Percentiles rank a stretch among this genome's conserved stretches.
Conservation (phyloP, 2,113 vertebrate species). For the Pygoscelis antarcticus region DNA sequence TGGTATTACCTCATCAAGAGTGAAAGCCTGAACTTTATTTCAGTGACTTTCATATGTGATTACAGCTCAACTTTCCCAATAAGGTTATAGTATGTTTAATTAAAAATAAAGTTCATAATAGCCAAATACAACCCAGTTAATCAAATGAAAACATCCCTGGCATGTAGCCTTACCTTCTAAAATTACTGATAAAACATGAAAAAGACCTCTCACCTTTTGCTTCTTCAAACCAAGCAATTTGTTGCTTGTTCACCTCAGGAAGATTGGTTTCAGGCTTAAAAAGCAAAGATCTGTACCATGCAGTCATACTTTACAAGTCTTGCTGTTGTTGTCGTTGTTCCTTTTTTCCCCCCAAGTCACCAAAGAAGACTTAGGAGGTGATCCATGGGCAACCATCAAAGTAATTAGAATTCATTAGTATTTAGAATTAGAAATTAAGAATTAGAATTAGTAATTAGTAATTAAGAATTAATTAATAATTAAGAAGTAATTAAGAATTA, state of each 20-base stretch:
- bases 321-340: not conserved
- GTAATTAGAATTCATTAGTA: not conserved
- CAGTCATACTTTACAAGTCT: not conserved
- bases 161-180: not conserved
- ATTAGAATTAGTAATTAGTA: no score
- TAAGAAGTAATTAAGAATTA: no score
- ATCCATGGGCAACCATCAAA: not conserved
- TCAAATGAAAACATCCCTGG: not conserved
- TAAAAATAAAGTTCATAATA: constrained; percentile 40
- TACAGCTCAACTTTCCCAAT: not conserved
- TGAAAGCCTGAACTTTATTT: constrained; percentile 41
- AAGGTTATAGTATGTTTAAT: not conserved
- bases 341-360: not conserved
- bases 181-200: not conserved
- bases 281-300: not conserved
- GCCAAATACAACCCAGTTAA: not conserved
- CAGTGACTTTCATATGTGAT: not conserved
- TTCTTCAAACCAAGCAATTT: not conserved
- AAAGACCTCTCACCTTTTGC: not conserved
- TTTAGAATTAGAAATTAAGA: no score
- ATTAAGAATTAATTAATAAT: no score
- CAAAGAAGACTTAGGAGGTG: not conserved
- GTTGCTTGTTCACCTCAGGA: not conserved
- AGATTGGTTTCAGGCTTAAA: not conserved
- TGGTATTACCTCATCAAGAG: not conserved